A percentile compares a stretch with the other conserved stretches of the same genome.
phyloP scores from a whole-genome alignment of 2,113 vertebrate species.

The Syrrhaptes paradoxus region DNA sequence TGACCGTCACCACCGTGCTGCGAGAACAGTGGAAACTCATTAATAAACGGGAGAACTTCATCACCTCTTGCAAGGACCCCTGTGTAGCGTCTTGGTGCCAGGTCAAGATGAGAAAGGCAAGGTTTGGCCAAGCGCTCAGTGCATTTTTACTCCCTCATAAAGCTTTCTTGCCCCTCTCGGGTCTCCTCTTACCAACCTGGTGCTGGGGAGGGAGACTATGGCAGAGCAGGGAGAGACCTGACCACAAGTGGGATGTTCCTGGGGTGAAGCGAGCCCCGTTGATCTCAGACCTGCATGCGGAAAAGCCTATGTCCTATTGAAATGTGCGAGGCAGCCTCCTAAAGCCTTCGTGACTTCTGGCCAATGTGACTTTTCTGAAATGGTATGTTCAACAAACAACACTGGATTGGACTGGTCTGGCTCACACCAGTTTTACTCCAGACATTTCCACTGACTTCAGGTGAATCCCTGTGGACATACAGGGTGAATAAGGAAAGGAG shows the following conservation, averaged over 20 bases:
- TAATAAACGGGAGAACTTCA: neutral
- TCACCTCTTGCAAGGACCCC: neutral
- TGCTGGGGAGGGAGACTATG: accelerated
- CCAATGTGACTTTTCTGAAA: neutral
- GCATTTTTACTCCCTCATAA: neutral
- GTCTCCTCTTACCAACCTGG: neutral
- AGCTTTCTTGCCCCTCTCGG: neutral
- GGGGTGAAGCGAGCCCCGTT: neutral
- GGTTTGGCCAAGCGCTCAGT: neutral
- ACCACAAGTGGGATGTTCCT: neutral
- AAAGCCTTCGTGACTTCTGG: neutral
- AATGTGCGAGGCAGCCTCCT: neutral
- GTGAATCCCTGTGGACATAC: neutral
- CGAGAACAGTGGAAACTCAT: neutral
- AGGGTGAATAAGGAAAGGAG: neutral
- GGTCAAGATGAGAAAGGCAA: neutral
- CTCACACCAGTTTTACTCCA: neutral
- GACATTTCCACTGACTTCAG: neutral
- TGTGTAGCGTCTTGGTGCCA: neutral
- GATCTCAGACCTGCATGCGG: neutral
- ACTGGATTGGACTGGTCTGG: neutral
- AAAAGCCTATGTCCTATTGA: neutral
- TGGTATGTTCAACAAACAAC: accelerated
- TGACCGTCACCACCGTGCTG: accelerated
- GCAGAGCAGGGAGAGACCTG: neutral